These are phyloP conservation scores for Ctenopoma kingsleyae DNA, from an alignment of 2,797 vertebrate genomes.

Conservation along the genomic window DNA sequence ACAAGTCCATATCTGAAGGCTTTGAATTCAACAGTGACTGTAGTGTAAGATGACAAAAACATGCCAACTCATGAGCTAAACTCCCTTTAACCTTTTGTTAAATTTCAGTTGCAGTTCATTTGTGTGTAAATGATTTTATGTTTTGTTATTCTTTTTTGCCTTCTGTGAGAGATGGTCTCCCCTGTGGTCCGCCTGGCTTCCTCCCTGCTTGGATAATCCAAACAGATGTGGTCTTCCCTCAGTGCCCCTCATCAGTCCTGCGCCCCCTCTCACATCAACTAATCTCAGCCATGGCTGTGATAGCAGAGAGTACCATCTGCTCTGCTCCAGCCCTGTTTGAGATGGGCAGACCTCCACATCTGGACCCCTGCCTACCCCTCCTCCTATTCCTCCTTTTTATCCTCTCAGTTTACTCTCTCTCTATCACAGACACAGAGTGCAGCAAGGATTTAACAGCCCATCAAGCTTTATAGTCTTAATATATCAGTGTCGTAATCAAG, in stretches of 20 bases:
- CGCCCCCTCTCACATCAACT: slow-evolving; percentile 61
- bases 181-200: slow-evolving; percentile 10
- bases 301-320: slow-evolving; percentile 72
- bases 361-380: slow-evolving; percentile 63
- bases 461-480: slow-evolving; percentile 60
- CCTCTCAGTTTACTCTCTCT: slow-evolving; percentile 40
- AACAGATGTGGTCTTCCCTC: slow-evolving; percentile 74
- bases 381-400: slow-evolving; percentile 52
- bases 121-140: slow-evolving; percentile 24
- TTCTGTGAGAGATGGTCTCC: slow-evolving; percentile 27
- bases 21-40: slow-evolving; percentile 4
- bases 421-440: slow-evolving; percentile 42
- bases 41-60: slow-evolving; percentile 4
- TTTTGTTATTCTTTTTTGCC: slow-evolving; percentile 10
- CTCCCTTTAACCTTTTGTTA: slow-evolving; percentile 1
- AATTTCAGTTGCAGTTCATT: slow-evolving; percentile 2
- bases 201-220: slow-evolving; percentile 57
- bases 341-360: slow-evolving; percentile 72
- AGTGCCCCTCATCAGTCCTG: slow-evolving; percentile 43
- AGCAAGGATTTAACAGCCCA: slow-evolving; percentile 62
- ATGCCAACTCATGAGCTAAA: neutral
- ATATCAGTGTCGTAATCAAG: slow-evolving; percentile 45
- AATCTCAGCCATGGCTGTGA: slow-evolving; percentile 66
- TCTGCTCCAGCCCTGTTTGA: slow-evolving; percentile 53
- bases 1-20: slow-evolving; percentile 7